Conservation (phyloP, 1,140 invertebrate genomes). For the Drosophila navojoa region DNA sequence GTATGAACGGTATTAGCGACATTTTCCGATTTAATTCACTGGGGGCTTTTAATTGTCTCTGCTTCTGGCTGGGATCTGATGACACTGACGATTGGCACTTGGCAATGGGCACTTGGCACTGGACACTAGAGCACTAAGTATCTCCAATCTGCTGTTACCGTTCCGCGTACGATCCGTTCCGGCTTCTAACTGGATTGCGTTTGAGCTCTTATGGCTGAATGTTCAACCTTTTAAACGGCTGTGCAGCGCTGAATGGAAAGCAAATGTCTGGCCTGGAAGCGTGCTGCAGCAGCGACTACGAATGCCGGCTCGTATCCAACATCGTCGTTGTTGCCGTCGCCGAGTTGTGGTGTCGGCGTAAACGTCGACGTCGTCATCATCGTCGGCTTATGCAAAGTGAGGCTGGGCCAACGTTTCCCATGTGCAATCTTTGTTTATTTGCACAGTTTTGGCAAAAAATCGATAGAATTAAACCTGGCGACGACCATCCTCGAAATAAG, state of each 20-base stretch:
- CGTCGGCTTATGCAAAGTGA: constrained; percentile 38
- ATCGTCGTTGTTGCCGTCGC: background rate
- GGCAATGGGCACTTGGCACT: background rate
- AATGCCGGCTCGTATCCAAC: background rate
- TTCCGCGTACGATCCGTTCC: constrained; percentile 72
- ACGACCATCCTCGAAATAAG: constrained; percentile 15
- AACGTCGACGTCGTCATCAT: background rate
- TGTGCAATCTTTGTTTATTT: constrained; percentile 47
- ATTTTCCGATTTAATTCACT: constrained; percentile 37
- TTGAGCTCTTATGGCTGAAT: constrained; percentile 81
- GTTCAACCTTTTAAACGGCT: constrained; percentile 75
- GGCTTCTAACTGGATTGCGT: constrained; percentile 78
- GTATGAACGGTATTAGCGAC: constrained; percentile 81
- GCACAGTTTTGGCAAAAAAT: constrained; percentile 43
- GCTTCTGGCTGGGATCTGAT: constrained; percentile 8
- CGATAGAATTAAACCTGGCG: constrained; percentile 33
- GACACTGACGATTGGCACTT: constrained; percentile 14
- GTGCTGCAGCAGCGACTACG: constrained; percentile 23
- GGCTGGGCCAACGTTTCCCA: constrained; percentile 30
- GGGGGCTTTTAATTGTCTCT: constrained; percentile 7
- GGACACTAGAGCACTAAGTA: constrained; percentile 1
- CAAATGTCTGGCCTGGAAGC: constrained; percentile 61
- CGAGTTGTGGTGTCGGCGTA: background rate
- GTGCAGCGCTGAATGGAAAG: constrained; percentile 83
- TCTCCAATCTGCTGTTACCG: constrained; percentile 1